These are phyloP conservation scores for Mycteria americana DNA, from an alignment of 2,797 vertebrate species.

Conservation along the genomic window DNA sequence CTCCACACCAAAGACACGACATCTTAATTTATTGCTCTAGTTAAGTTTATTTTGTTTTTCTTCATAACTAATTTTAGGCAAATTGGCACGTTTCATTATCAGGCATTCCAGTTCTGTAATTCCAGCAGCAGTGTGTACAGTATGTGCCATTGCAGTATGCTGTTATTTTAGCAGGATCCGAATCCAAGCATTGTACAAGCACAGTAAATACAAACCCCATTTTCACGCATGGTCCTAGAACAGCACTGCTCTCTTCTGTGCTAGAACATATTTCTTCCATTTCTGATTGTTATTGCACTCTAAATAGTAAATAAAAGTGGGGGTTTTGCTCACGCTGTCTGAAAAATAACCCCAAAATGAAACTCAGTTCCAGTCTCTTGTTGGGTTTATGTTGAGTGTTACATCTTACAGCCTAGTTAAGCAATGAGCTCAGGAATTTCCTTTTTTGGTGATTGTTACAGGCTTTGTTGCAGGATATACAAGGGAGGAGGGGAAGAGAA, in stretches of 20 bases:
- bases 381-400: background rate
- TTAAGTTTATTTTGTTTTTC: constrained; percentile 1
- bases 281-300: background rate
- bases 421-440: background rate
- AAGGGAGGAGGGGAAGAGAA: background rate
- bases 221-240: background rate
- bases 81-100: background rate
- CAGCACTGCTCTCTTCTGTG: background rate
- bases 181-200: background rate
- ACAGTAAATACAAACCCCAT: background rate
- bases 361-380: background rate
- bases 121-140: constrained; percentile 4
- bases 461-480: background rate
- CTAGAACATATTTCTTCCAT: background rate
- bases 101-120: background rate
- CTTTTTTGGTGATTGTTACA: background rate
- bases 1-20: background rate
- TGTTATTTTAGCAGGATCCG: background rate
- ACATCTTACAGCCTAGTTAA: background rate
- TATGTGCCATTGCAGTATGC: background rate
- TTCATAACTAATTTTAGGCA: background rate
- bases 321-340: background rate
- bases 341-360: background rate
- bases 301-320: background rate
- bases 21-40: background rate